A percentile compares a stretch with the other conserved stretches of the same genome.
Conservation (phyloP, 1,140 invertebrate genomes). For the Cylas formicarius region DNA sequence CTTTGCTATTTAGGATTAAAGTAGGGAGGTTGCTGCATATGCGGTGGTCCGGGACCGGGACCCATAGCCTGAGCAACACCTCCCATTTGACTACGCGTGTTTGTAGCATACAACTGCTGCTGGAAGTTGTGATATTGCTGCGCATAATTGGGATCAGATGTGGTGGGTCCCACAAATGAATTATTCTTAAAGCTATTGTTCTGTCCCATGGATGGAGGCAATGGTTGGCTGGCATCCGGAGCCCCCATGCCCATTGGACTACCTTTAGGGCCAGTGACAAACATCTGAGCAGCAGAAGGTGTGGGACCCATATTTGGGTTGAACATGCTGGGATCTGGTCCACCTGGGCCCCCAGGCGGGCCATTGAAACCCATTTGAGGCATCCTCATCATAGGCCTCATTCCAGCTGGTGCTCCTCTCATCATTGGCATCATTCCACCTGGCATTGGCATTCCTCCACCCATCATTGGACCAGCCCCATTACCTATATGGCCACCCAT, state of each 20-base stretch:
- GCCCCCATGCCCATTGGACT: slow-evolving; percentile 52
- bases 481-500: slow-evolving; percentile 43
- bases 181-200: slow-evolving; percentile 69
- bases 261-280: slow-evolving; percentile 45
- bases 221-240: slow-evolving; percentile 59
- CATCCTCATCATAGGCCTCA: slow-evolving; percentile 42
- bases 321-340: slow-evolving; percentile 36
- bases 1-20: slow-evolving; percentile 39
- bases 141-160: slow-evolving; percentile 84
- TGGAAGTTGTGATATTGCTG: slow-evolving; percentile 94
- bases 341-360: slow-evolving; percentile 44
- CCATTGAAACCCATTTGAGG: slow-evolving; percentile 49
- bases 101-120: slow-evolving; percentile 87
- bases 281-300: slow-evolving; percentile 48
- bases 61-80: slow-evolving; percentile 40
- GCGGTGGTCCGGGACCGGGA: slow-evolving; percentile 35
- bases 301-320: slow-evolving; percentile 29
- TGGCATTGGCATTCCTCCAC: slow-evolving; percentile 35
- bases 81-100: slow-evolving; percentile 58
- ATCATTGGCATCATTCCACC: slow-evolving; percentile 41
- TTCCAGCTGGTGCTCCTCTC: slow-evolving; percentile 38
- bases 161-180: slow-evolving; percentile 73
- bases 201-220: slow-evolving; percentile 73
- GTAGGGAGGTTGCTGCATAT: slow-evolving; percentile 38
- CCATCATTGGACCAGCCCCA: slow-evolving; percentile 41